Evolutionary conservation across 2,888 invertebrate species (phyloP).

Genomic region (Diplolepis rosae): DNA sequence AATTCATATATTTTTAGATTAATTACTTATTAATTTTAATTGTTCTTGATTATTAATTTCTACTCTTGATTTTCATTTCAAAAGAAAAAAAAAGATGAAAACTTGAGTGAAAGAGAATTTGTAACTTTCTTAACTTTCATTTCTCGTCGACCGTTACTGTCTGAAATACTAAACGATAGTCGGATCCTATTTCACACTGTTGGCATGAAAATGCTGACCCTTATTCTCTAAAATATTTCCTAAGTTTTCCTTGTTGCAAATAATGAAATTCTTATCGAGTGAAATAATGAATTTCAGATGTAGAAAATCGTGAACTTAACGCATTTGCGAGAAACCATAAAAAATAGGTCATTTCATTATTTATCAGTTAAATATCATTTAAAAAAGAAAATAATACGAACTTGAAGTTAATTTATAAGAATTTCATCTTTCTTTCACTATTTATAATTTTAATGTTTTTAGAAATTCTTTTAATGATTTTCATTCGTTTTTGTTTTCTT

Average conservation of each 20-base stretch:
- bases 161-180: constrained; percentile 1
- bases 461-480: constrained; percentile 27
- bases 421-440: neutral
- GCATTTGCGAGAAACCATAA: neutral
- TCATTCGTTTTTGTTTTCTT: constrained; percentile 13
- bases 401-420: neutral
- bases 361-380: neutral
- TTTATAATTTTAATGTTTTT: neutral
- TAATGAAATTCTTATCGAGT: neutral
- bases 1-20: no score
- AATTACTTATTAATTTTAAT: no score
- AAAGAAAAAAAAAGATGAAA: no score
- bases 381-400: neutral
- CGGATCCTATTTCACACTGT: neutral
- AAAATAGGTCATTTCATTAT: neutral
- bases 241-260: neutral
- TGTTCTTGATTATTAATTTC: no score
- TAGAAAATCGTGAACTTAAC: neutral
- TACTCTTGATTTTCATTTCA: no score
- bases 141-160: constrained; percentile 21
- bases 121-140: constrained; percentile 28
- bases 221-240: constrained; percentile 3
- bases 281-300: neutral
- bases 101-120: no score
- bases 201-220: constrained; percentile 41